Conservation (phyloP, 1,140 invertebrate species). For the Pseudomyrmex dendroicus region DNA sequence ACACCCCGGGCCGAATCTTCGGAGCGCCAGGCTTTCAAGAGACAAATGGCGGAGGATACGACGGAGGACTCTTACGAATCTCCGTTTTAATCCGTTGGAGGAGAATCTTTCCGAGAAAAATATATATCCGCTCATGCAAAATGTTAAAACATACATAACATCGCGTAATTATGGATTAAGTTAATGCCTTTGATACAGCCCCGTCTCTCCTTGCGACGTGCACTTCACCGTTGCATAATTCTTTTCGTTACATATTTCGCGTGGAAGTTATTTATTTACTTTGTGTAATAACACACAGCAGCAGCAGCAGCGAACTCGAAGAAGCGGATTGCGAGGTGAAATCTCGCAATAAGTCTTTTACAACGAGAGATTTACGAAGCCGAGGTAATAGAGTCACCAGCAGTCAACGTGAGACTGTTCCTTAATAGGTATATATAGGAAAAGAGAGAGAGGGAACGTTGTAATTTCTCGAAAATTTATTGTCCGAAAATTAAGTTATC, state of each 20-base stretch:
- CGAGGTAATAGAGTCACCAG: not conserved
- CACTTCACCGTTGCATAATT: not conserved
- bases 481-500: slow-evolving; percentile 54
- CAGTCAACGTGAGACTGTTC: not conserved
- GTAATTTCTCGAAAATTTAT: slow-evolving; percentile 47
- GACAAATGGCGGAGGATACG: slow-evolving; percentile 7
- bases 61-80: not conserved
- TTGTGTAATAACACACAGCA: no score
- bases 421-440: not conserved
- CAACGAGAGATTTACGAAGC: not conserved
- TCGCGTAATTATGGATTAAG: not conserved
- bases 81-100: slow-evolving; percentile 6
- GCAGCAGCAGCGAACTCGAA: not conserved
- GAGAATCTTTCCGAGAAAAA: not conserved
- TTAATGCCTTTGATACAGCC: not conserved
- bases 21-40: not conserved
- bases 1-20: slow-evolving; percentile 29
- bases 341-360: not conserved
- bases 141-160: not conserved
- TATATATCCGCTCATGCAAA: not conserved
- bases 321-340: not conserved
- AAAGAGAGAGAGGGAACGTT: not conserved
- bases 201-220: not conserved
- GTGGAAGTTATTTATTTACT: not conserved
- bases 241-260: not conserved